Evolutionary conservation across 1,140 invertebrate genomes (phyloP), one percentile per base, ranked within the genome.

Genomic region (Mesaphorura yosii): DNA sequence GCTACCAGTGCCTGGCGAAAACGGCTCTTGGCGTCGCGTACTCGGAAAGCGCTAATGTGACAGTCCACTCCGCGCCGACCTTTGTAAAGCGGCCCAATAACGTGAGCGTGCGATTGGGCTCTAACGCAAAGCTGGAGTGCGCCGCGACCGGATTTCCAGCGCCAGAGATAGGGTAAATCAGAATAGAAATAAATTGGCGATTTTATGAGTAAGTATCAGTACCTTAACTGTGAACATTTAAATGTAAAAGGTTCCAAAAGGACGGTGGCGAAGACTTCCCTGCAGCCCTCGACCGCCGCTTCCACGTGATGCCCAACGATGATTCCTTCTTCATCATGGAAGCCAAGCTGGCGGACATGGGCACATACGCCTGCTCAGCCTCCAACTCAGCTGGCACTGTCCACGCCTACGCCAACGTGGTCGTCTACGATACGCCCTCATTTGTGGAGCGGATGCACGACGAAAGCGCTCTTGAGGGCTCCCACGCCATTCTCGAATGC

Each of bases 191-290:
- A 12, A 34, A 12, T 34, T 12, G 10, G n/a, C 31, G n/a, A 5
- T 34, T 49, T 23, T 42, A 4, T 42, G 20, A 10, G n/a, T 7
- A 17, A 17, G 20, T 19, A 34, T 42, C 40, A n/a, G 40, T n/a
- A 34, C 4, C 17, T 49, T 12, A 10, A 49, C 23, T 22, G 15
- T 59, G 64, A n/a, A 60, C 53, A 12, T n/a, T n/a, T 34, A 34
- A 34, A 34, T 34, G n/a, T 34, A n/a, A 6, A n/a, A n/a, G n/a
- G 0, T 88, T 91, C 81, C 83, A 88, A 64, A 95, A 96, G 70
- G 90, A 94, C 73, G 87, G 85, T n/a, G 87, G 84, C 1, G 86
- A 86, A 67, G 85, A 93, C 68, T 96, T 98, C 69, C 91, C 91
- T 10, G 92, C 93, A 7, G 92, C 92, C 15, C 76, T 84, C 51